Conservation (phyloP, 2,888 invertebrate genomes). For the Fragum fragum region DNA sequence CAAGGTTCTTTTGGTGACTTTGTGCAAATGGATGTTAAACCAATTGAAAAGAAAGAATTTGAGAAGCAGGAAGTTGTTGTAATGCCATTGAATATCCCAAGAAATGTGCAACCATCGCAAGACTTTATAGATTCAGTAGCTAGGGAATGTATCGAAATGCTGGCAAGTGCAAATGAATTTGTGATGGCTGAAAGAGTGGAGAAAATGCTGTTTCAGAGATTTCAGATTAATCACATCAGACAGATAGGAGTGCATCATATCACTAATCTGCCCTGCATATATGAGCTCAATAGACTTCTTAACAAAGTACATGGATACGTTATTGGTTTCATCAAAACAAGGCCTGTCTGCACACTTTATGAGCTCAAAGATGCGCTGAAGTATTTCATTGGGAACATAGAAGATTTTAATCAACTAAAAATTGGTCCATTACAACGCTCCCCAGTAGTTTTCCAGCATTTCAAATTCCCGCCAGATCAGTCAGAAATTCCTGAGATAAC, state of each 20-base stretch:
- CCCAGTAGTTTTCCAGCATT: conserved; percentile 80
- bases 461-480: conserved; percentile 81
- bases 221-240: conserved; percentile 53
- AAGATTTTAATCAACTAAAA: conserved; percentile 77
- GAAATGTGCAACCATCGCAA: conserved; percentile 29
- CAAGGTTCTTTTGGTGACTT: neutral
- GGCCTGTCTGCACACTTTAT: conserved; percentile 81
- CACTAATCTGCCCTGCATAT: conserved; percentile 71
- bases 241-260: conserved; percentile 54
- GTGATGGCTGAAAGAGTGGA: conserved; percentile 81
- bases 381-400: conserved; percentile 73
- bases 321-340: conserved; percentile 79
- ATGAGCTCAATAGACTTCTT: conserved; percentile 74
- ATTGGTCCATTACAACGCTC: conserved; percentile 83
- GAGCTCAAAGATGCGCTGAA: conserved; percentile 79
- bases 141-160: conserved; percentile 80
- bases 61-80: conserved; percentile 63
- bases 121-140: conserved; percentile 78
- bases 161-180: conserved; percentile 80
- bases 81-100: conserved; percentile 46
- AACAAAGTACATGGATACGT: conserved; percentile 79
- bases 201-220: conserved; percentile 76
- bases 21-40: conserved; percentile 43
- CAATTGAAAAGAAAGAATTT: conserved; percentile 63
- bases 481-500: conserved; percentile 80